These are phyloP conservation scores for Anarsia innoxiella DNA, from an alignment of 2,888 invertebrate species.

Conservation along the genomic window DNA sequence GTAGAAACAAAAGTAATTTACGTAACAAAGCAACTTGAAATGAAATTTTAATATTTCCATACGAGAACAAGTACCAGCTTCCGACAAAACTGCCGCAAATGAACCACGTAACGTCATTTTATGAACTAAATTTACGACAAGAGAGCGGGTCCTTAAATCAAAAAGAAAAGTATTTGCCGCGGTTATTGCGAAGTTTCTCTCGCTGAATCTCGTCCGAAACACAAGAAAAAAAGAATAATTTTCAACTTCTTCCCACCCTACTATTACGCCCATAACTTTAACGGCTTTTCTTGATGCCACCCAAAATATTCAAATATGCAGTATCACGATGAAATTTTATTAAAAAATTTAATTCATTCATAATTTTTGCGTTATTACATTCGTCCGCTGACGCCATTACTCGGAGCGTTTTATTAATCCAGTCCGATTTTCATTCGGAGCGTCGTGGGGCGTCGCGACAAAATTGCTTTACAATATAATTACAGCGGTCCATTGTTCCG, in stretches of 20 bases:
- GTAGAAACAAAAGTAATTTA: constrained; percentile 11
- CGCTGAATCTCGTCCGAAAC: constrained; percentile 12
- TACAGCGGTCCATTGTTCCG: constrained; percentile 53
- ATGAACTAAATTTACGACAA: constrained; percentile 28
- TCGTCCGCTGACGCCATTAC: constrained; percentile 33
- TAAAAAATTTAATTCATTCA: constrained; percentile 38
- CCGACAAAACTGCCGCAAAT: constrained; percentile 18
- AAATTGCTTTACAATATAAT: constrained; percentile 70
- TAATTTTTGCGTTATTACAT: constrained; percentile 43
- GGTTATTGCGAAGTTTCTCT: constrained; percentile 22
- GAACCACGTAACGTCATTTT: constrained; percentile 25
- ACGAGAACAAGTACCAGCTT: constrained; percentile 9
- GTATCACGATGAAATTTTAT: constrained; percentile 24
- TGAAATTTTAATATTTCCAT: constrained; percentile 13
- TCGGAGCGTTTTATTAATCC: constrained; percentile 39
- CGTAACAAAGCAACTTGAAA: constrained; percentile 5
- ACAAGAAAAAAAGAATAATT: constrained; percentile 11
- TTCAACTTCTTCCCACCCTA: constrained; percentile 10
- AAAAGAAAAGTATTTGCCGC: constrained; percentile 24
- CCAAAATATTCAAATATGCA: constrained; percentile 14
- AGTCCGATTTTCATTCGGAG: constrained; percentile 46
- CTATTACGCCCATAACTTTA: constrained; percentile 11
- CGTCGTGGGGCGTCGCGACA: constrained; percentile 33
- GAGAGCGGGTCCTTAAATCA: constrained; percentile 27
- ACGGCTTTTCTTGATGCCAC: constrained; percentile 7